Evolutionary conservation across 2,797 vertebrate species (phyloP).

Genomic region (Pempheris klunzingeri): DNA sequence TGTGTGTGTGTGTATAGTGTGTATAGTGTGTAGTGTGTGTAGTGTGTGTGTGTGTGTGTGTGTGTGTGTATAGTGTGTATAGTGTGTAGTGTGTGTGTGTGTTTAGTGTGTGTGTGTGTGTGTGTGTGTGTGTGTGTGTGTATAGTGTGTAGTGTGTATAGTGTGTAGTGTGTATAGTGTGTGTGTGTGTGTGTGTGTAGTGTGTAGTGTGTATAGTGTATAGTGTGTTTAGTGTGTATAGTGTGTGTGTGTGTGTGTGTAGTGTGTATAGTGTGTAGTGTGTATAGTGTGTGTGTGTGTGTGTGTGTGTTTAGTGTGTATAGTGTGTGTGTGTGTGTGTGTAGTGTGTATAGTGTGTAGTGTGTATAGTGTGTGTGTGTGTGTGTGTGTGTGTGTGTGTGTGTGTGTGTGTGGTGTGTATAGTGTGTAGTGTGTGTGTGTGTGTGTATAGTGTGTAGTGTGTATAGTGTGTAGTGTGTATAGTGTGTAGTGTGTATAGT

Average conservation of each 20-base stretch:
- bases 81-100: no score
- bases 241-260: conserved; percentile 56
- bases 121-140: conserved; percentile 55
- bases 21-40: not conserved
- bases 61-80: conserved; percentile 55
- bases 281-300: conserved; percentile 24
- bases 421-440: conserved; percentile 24
- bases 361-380: conserved; percentile 1
- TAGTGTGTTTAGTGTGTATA: no score
- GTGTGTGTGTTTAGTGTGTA: not conserved
- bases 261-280: no score
- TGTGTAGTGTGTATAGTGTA: not conserved
- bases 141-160: no score
- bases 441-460: conserved; percentile 57
- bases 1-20: conserved; percentile 64
- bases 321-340: conserved; percentile 15
- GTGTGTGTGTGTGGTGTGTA: conserved; percentile 52
- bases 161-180: conserved; percentile 16
- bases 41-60: conserved; percentile 24
- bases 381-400: conserved; percentile 17
- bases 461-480: no score
- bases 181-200: conserved; percentile 58
- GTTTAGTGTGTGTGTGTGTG: conserved; percentile 23
- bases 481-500: conserved; percentile 25
- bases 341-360: conserved; percentile 60